Evolutionary conservation across 1,140 invertebrate species (phyloP).

Genomic region (Drosophila yakuba): DNA sequence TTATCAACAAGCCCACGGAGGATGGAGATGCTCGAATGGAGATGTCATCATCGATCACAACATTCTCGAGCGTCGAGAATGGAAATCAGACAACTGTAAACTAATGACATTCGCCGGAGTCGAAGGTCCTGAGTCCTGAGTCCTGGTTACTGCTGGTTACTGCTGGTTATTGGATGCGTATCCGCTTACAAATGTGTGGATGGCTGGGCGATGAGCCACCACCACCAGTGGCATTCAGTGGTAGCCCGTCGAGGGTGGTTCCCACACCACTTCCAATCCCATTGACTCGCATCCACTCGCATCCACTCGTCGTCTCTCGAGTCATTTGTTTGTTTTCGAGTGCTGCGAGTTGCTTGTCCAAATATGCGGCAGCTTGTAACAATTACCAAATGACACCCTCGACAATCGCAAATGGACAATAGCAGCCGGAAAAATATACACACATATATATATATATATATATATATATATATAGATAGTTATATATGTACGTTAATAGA

Average conservation of each 20-base stretch:
- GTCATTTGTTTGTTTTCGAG: conserved; percentile 78
- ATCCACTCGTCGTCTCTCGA: conserved; percentile 11
- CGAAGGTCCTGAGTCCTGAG: neutral
- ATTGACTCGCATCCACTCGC: conserved; percentile 8
- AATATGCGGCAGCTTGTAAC: conserved; percentile 82
- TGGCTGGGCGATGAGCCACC: conserved; percentile 17
- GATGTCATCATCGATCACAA: conserved; percentile 81
- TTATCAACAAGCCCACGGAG: conserved; percentile 12
- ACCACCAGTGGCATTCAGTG: conserved; percentile 13
- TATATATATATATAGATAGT: no score
- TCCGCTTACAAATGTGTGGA: conserved; percentile 55
- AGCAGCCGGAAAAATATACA: conserved; percentile 4
- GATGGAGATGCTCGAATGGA: conserved; percentile 20
- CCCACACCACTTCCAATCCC: conserved; percentile 1
- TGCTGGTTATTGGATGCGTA: conserved; percentile 23
- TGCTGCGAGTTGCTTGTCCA: conserved; percentile 61
- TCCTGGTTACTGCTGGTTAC: conserved; percentile 1
- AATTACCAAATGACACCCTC: conserved; percentile 84
- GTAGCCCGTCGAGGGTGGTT: conserved; percentile 49
- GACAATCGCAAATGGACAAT: conserved; percentile 50
- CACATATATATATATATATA: neutral
- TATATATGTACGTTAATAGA: no score
- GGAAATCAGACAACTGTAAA: conserved; percentile 82
- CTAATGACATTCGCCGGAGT: conserved; percentile 56
- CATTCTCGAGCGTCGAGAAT: conserved; percentile 24